A percentile compares a stretch with the other conserved stretches of the same genome.
These are phyloP conservation scores for Lynx canadensis DNA, from an alignment of 2,113 vertebrate genomes.

Conservation along the genomic window DNA sequence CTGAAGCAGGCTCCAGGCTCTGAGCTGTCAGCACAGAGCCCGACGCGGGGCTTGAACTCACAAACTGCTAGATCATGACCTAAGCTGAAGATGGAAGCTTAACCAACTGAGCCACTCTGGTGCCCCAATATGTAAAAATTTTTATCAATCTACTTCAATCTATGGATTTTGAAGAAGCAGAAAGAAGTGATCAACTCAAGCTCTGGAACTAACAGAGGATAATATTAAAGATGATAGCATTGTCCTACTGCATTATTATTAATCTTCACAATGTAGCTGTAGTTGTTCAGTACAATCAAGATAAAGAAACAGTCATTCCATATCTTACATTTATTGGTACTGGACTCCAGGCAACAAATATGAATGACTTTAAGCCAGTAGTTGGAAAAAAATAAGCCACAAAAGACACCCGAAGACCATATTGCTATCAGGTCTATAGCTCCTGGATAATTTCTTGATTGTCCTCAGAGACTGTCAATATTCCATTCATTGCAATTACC, in stretches of 20 bases:
- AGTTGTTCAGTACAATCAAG: constrained; percentile 96
- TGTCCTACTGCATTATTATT: constrained; percentile 95
- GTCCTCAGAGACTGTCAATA: constrained; percentile 81
- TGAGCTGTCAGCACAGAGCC: too few species aligned
- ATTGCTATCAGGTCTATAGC: constrained; percentile 77
- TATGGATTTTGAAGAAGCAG: constrained; percentile 97
- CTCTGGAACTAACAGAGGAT: constrained; percentile 92
- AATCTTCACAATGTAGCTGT: constrained; percentile 98
- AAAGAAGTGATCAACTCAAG: constrained; percentile 95
- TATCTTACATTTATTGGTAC: constrained; percentile 98
- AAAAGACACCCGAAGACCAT: constrained; percentile 76
- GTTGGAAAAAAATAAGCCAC: constrained; percentile 93
- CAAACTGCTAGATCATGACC: too few species aligned
- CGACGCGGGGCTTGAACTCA: too few species aligned
- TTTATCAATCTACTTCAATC: constrained; percentile 96
- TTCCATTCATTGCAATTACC: constrained; percentile 83
- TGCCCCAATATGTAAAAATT: too few species aligned
- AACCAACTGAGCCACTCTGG: too few species aligned
- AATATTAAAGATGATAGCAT: constrained; percentile 94
- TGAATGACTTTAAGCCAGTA: constrained; percentile 99
- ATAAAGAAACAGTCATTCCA: constrained; percentile 93
- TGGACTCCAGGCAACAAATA: constrained; percentile 97
- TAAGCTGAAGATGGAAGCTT: too few species aligned
- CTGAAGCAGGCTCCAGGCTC: too few species aligned
- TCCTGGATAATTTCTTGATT: constrained; percentile 84